These are phyloP conservation scores for Etheostoma nigrum DNA, from an alignment of 2,797 vertebrate genomes.

Conservation along the genomic window DNA sequence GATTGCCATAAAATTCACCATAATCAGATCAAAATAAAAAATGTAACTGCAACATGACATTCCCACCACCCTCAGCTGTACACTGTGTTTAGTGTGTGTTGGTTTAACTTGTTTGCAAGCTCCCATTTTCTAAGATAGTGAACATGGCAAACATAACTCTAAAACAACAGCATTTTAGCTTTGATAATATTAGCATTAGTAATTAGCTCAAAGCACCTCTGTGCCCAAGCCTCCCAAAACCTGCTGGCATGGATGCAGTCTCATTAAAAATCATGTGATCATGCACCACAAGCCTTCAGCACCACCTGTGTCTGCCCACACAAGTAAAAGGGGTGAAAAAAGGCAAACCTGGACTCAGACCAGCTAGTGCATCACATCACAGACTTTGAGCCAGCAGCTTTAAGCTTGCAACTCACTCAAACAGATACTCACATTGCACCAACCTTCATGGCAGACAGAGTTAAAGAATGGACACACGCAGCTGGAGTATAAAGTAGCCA, in stretches of 20 bases:
- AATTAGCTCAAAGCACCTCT: neutral
- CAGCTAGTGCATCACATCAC: neutral
- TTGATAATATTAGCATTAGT: neutral
- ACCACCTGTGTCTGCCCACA: conserved; percentile 4
- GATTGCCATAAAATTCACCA: neutral
- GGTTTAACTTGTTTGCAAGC: neutral
- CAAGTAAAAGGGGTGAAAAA: neutral
- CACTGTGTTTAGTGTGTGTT: neutral
- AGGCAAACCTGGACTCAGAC: neutral
- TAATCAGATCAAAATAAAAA: neutral
- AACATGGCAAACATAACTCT: neutral
- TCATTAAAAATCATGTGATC: neutral
- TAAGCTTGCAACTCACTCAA: conserved; percentile 2
- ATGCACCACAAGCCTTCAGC: neutral
- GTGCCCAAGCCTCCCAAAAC: neutral
- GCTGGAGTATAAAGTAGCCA: conserved; percentile 25
- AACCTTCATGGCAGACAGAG: conserved; percentile 13
- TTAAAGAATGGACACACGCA: conserved; percentile 16
- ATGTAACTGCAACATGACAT: neutral
- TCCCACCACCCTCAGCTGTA: neutral
- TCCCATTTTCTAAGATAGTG: neutral
- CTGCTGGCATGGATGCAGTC: neutral
- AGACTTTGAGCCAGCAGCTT: conserved; percentile 6
- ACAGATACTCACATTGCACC: conserved; percentile 13
- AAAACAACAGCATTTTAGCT: neutral